A percentile compares a stretch with the other conserved stretches of the same genome.
These are phyloP conservation scores for Cabera pusaria DNA, from an alignment of 2,888 invertebrate genomes.

Conservation along the genomic window DNA sequence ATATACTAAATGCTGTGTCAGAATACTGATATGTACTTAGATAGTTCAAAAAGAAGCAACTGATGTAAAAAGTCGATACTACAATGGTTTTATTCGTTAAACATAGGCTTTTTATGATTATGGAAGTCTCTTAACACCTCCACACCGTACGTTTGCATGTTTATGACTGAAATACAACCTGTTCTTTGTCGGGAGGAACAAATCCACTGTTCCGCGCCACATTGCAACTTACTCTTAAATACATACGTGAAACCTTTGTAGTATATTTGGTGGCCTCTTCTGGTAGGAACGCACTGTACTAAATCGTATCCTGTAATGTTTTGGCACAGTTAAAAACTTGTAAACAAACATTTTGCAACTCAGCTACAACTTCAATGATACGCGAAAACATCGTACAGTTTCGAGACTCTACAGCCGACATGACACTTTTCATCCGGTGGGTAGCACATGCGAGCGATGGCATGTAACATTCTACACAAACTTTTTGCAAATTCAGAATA, in stretches of 20 bases:
- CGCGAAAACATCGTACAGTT: constrained; percentile 17
- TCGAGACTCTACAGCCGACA: constrained; percentile 26
- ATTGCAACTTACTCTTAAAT: constrained; percentile 71
- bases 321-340: constrained; percentile 11
- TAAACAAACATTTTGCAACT: constrained; percentile 29
- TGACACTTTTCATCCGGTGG: constrained; percentile 22
- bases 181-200: constrained; percentile 75
- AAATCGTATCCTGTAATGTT: constrained; percentile 68
- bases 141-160: constrained; percentile 72
- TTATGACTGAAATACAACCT: constrained; percentile 75
- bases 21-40: too few relatives aligned
- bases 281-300: constrained; percentile 74
- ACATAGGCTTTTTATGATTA: constrained; percentile 75
- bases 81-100: constrained; percentile 60
- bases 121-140: constrained; percentile 74
- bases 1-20: too few relatives aligned
- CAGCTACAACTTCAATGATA: constrained; percentile 12
- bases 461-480: constrained; percentile 2
- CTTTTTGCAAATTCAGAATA: constrained; percentile 19
- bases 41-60: too few relatives aligned
- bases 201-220: constrained; percentile 75
- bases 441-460: constrained; percentile 14
- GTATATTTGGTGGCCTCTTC: constrained; percentile 72
- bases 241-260: constrained; percentile 76
- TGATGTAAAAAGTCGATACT: too few relatives aligned